Conservation (phyloP, 2,797 vertebrate species). For the Momotus momota region DNA sequence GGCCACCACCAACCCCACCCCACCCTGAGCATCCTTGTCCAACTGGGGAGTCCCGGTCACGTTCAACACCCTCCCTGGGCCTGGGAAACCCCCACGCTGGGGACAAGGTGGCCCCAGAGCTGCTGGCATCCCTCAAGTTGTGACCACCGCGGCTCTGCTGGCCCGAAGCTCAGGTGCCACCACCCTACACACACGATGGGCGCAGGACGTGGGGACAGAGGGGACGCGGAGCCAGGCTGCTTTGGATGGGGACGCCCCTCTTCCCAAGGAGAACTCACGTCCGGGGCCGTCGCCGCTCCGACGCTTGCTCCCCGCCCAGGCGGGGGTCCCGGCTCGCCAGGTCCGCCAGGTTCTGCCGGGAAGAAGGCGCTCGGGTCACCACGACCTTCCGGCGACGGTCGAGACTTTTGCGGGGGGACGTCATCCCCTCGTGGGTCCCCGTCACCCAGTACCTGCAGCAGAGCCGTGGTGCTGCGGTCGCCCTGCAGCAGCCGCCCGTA, state of each 20-base stretch:
- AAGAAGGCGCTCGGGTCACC: neutral
- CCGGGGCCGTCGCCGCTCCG: constrained; percentile 82
- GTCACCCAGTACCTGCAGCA: constrained; percentile 85
- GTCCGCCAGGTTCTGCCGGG: constrained; percentile 84
- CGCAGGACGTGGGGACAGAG: no score
- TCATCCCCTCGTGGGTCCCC: no score
- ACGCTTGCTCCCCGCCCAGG: constrained; percentile 86
- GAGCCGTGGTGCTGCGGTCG: constrained; percentile 82
- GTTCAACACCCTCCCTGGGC: neutral
- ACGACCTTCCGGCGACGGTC: no score
- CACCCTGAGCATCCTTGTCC: neutral
- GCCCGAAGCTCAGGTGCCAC: neutral
- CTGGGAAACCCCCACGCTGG: accelerated
- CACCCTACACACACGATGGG: no score
- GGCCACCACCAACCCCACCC: neutral
- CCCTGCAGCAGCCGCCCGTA: constrained; percentile 86
- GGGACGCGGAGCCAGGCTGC: neutral
- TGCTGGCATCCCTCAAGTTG: neutral
- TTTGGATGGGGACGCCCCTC: neutral
- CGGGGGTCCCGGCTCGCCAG: constrained; percentile 83
- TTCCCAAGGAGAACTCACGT: constrained; percentile 22
- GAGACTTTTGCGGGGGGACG: no score
- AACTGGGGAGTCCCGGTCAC: accelerated
- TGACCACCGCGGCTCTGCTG: neutral
- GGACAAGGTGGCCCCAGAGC: neutral